These are phyloP conservation scores for Helostoma temminkii DNA, from an alignment of 2,797 vertebrate species.

Conservation along the genomic window DNA sequence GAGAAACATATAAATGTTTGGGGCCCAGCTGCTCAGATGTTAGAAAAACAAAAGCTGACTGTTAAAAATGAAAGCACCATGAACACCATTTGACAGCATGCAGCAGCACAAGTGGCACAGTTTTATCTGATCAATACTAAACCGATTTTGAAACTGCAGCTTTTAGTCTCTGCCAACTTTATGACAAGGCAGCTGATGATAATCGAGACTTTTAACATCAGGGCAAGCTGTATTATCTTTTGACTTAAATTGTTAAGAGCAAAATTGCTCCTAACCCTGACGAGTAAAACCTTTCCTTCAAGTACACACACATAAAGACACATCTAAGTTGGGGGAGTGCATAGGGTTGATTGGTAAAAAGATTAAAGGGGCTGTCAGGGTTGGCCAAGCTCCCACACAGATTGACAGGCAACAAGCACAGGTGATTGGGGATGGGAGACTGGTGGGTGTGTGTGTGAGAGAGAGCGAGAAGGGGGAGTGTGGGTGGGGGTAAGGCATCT, in stretches of 20 bases:
- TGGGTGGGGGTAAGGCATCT: slow-evolving; percentile 51
- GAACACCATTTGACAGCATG: neutral
- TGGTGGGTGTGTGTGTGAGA: neutral
- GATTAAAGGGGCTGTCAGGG: slow-evolving; percentile 70
- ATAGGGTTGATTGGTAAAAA: slow-evolving; percentile 71
- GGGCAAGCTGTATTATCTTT: slow-evolving; percentile 61
- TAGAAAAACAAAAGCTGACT: neutral
- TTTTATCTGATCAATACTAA: slow-evolving; percentile 36
- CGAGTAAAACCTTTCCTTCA: slow-evolving; percentile 38
- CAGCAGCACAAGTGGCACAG: neutral
- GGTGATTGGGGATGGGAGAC: slow-evolving; percentile 57
- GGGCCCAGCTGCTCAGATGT: neutral
- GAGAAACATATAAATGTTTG: neutral
- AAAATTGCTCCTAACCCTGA: slow-evolving; percentile 51
- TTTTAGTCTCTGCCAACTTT: slow-evolving; percentile 44
- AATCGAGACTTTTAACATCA: slow-evolving; percentile 59
- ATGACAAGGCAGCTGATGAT: slow-evolving; percentile 62
- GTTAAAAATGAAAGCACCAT: neutral
- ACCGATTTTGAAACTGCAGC: slow-evolving; percentile 38
- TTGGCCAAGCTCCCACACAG: slow-evolving; percentile 58
- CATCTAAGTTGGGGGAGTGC: slow-evolving; percentile 39
- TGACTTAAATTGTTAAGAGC: slow-evolving; percentile 54
- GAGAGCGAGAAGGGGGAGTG: too few species aligned
- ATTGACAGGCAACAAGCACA: slow-evolving; percentile 61
- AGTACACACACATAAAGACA: slow-evolving; percentile 17